Evolutionary conservation across 92 coral and sea anemone species (phyloP), one percentile per base, ranked within the genome.

Genomic region (Paramuricea clavata): DNA sequence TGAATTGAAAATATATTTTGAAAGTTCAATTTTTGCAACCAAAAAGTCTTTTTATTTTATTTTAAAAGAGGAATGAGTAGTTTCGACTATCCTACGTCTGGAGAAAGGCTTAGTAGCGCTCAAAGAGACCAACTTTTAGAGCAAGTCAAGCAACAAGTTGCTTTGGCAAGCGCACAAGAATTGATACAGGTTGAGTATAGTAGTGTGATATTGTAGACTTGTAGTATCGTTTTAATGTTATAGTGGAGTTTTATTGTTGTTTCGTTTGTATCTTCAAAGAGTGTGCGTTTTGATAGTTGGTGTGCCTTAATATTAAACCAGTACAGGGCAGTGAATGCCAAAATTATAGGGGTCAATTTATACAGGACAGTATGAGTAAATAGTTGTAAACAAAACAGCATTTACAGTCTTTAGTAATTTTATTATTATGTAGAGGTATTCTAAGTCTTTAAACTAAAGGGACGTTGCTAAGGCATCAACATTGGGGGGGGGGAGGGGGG

Each of bases 131-230:
- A 97, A 80, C 81, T 97, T 15, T 93, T 97, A 87, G 95, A 95
- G 42, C 98, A 97, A 90, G 97, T 97, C 7, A 91, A 93, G 82
- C 93, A 91, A 22, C 98, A 97, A 78, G 95, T 97, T 11, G 94
- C 97, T 35, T 92, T 97, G 0, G 99, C 98, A 6, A 91, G 92
- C n/a, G 92, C 95, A 3, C 99, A 97, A 72, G 99, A 94, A 74
- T 81, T 97, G 64, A 90, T 96, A 49, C 92, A 93, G 93, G 99
- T 96, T 62, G 74, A 89, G 15, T 52, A 54, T 19, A 8, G 17
- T 54, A 3, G 74, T 27, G 36, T 6, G 2, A 5, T 39, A 19
- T 17, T 72, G 31, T 72, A 26, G 5, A 4, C 19, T 72, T 39
- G 7, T 10, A 12, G 21, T 17, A 2, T n/a, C 27, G 19, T 11